phyloP scores from a whole-genome alignment of 1,140 invertebrate genomes.

The Charaxes varanes region DNA sequence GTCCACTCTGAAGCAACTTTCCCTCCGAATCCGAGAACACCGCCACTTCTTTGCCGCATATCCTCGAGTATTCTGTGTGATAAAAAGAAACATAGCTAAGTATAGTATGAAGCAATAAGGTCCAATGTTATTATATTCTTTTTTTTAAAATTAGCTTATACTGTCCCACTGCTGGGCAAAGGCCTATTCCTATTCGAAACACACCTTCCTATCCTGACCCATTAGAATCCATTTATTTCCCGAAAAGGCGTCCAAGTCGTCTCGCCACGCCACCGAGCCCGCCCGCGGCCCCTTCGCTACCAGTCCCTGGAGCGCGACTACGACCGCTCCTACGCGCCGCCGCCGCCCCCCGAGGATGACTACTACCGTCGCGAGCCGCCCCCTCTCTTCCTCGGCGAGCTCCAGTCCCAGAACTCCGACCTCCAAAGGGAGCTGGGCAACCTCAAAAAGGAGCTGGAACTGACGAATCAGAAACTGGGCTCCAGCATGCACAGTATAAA shows the following conservation, averaged over 20 bases:
- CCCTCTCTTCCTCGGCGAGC: slow-evolving; percentile 87
- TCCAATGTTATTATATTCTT: too few relatives aligned
- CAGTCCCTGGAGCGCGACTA: slow-evolving; percentile 64
- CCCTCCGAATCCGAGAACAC: slow-evolving; percentile 33
- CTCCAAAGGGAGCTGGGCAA: slow-evolving; percentile 96
- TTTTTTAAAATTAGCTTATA: too few relatives aligned
- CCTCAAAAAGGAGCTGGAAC: slow-evolving; percentile 96
- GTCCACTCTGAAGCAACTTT: slow-evolving; percentile 34
- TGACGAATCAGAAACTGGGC: slow-evolving; percentile 97
- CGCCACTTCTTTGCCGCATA: slow-evolving; percentile 43
- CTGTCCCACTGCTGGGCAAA: too few relatives aligned
- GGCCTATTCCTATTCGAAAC: too few relatives aligned
- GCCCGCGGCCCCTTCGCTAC: slow-evolving; percentile 57
- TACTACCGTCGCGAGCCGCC: slow-evolving; percentile 60
- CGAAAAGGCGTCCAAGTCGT: too few relatives aligned
- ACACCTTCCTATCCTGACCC: too few relatives aligned
- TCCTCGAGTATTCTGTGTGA: slow-evolving; percentile 47
- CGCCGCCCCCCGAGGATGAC: slow-evolving; percentile 60
- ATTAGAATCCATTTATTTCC: too few relatives aligned
- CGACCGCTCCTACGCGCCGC: slow-evolving; percentile 61
- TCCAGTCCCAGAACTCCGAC: slow-evolving; percentile 96
- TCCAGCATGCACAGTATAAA: slow-evolving; percentile 99
- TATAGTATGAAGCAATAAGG: too few relatives aligned
- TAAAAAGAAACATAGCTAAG: too few relatives aligned
- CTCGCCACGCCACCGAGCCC: slow-evolving; percentile 58